Base-by-base conservation (phyloP, 2,113 vertebrate species). In the Coreoperca whiteheadi region DNA sequence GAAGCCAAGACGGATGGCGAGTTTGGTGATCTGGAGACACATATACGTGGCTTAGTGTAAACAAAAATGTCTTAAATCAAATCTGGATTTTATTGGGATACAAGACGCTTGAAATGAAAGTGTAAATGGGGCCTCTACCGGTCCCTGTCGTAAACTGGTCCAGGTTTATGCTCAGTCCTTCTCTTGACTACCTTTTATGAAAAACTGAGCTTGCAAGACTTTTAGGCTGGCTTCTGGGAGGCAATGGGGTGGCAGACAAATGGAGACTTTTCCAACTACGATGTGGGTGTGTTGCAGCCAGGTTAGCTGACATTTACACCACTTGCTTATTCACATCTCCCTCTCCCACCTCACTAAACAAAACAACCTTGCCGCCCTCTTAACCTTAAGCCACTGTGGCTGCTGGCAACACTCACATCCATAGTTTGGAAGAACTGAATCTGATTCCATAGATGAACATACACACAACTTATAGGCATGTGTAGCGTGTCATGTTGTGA, bases 211-310 rank as follows among this genome's bases (percentile, higher is more conserved):
- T 46, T 32, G 7, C 0, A 21, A 79, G 65, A 11, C 73, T 74
- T 83, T 56, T 8, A 51, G 83, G 74, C 88, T 71, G 88, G 86
- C 80, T 84, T 77, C 34, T 43, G n/a, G 53, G 74, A 75, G 71
- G 54, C 80, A 16, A 6, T 23, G 71, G 25, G 12, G 63, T 16
- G 54, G 72, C 25, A 46, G 25, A 83, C 75, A 82, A 77, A 80
- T 37, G 51, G 65, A 64, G 43, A 69, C 51, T 79, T 82, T 82
- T 70, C 83, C 59, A 82, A 86, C 71, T 70, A 69, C 34, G 67
- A 92, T 84, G 85, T 79, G 84, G 61, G 70, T 83, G 88, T 59
- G 83, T 57, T 78, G 88, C 83, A 82, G 90, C 82, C 81, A 85
- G 60, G 79, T 81, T 30, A 80, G 69, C 79, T 23, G 57, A 85